Conservation (phyloP, 2,797 vertebrate genomes). For the Morus bassanus region DNA sequence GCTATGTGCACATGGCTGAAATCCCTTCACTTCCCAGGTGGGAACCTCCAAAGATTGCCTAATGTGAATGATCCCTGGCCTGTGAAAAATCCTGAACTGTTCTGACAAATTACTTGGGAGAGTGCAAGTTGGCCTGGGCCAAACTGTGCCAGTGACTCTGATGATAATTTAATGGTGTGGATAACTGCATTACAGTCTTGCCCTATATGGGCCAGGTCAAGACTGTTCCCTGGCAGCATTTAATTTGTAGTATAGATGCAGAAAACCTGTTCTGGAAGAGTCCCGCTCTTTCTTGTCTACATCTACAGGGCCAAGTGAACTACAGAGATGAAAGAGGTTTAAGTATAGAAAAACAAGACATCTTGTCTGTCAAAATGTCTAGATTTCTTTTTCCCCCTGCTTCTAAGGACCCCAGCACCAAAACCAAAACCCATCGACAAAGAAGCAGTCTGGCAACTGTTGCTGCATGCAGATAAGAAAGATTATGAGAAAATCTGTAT, state of each 20-base stretch:
- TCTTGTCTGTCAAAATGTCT: neutral
- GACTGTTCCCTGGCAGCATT: neutral
- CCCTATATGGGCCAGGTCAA: neutral
- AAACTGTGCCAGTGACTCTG: neutral
- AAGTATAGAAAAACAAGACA: neutral
- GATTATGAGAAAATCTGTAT: constrained; percentile 87
- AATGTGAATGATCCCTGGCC: neutral
- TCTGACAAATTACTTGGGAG: neutral
- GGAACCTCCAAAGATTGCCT: neutral
- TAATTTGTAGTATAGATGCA: neutral
- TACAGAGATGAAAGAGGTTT: neutral
- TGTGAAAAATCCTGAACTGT: neutral
- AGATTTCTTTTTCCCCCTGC: neutral
- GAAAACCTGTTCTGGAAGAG: neutral
- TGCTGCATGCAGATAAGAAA: constrained; percentile 83
- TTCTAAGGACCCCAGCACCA: constrained; percentile 33
- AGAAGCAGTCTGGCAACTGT: constrained; percentile 84
- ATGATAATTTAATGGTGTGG: neutral
- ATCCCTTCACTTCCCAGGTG: neutral
- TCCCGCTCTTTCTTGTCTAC: neutral
- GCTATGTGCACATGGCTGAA: neutral
- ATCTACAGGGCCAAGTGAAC: neutral
- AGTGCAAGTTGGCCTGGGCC: neutral
- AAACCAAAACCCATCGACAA: constrained; percentile 64
- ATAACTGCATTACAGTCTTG: neutral